A percentile compares a stretch with the other conserved stretches of the same genome.
Evolutionary conservation across 2,888 invertebrate genomes (phyloP).

Genomic region (Erebia aethiops): DNA sequence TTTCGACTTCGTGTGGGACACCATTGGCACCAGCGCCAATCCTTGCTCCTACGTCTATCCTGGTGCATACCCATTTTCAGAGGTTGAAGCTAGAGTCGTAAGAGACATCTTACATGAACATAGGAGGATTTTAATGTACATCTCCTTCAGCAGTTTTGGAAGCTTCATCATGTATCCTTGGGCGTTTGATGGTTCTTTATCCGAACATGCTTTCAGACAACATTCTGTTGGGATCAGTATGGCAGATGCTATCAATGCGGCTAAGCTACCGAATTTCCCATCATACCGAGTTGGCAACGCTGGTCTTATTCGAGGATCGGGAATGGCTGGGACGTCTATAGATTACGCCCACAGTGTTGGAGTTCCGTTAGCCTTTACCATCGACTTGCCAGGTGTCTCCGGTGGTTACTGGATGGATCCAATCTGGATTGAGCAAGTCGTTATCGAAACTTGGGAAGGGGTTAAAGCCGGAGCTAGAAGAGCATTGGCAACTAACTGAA

Average conservation of each 20-base stretch:
- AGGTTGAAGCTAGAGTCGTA: constrained; percentile 84
- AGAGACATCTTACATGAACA: constrained; percentile 81
- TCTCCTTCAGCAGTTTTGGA: constrained; percentile 90
- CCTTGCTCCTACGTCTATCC: constrained; percentile 85
- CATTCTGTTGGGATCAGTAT: constrained; percentile 66
- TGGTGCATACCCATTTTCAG: constrained; percentile 86
- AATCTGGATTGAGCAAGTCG: constrained; percentile 79
- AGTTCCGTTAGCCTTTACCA: constrained; percentile 83
- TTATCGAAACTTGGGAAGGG: constrained; percentile 81
- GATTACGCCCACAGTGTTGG: constrained; percentile 84
- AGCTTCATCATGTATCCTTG: constrained; percentile 86
- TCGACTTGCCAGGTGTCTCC: constrained; percentile 83
- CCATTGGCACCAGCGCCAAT: constrained; percentile 75
- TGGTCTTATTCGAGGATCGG: constrained; percentile 75
- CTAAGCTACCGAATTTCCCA: constrained; percentile 58
- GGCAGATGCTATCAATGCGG: constrained; percentile 63
- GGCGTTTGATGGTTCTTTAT: constrained; percentile 82
- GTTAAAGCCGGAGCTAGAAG: constrained; percentile 25
- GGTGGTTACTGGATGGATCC: constrained; percentile 83
- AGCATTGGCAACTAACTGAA: constrained; percentile 22
- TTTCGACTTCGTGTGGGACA: constrained; percentile 88
- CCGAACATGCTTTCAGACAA: constrained; percentile 72
- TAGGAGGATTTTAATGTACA: constrained; percentile 83
- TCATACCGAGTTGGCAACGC: constrained; percentile 80
- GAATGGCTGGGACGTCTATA: constrained; percentile 85